These are phyloP conservation scores for Argopecten irradians DNA, from an alignment of 1,140 invertebrate species.

Conservation along the genomic window DNA sequence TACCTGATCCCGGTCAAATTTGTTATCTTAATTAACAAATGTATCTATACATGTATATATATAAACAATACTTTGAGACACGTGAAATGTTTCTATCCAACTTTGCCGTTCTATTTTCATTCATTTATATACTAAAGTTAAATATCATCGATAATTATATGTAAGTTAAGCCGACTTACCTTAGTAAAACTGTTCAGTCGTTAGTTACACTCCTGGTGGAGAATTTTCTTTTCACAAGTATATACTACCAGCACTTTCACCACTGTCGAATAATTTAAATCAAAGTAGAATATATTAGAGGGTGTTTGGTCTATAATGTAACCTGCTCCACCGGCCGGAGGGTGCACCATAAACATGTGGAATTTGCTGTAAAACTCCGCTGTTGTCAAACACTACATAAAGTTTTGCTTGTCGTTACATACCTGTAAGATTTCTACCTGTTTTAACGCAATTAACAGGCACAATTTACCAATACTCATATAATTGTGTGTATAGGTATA, in stretches of 20 bases:
- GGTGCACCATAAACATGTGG: background rate
- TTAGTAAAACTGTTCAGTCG: background rate
- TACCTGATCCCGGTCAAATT: no score
- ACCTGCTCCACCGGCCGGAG: background rate
- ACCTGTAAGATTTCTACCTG: background rate
- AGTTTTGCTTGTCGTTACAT: background rate
- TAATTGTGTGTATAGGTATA: background rate
- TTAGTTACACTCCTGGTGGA: background rate
- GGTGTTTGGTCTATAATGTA: background rate
- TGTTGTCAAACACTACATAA: background rate
- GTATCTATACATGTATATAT: no score
- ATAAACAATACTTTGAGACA: no score
- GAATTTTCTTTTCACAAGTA: background rate
- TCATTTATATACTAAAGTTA: background rate
- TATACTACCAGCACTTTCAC: background rate
- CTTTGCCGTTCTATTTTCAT: no score
- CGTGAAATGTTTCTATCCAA: no score
- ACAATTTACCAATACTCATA: background rate
- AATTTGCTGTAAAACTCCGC: background rate
- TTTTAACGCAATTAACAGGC: conserved; percentile 1
- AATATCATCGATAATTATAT: background rate
- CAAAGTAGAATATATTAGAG: background rate
- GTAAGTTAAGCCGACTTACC: background rate
- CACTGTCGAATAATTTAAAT: background rate
- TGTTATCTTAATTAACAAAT: no score